Conservation (phyloP, 2,113 vertebrate genomes). For the Nothobranchius furzeri region DNA sequence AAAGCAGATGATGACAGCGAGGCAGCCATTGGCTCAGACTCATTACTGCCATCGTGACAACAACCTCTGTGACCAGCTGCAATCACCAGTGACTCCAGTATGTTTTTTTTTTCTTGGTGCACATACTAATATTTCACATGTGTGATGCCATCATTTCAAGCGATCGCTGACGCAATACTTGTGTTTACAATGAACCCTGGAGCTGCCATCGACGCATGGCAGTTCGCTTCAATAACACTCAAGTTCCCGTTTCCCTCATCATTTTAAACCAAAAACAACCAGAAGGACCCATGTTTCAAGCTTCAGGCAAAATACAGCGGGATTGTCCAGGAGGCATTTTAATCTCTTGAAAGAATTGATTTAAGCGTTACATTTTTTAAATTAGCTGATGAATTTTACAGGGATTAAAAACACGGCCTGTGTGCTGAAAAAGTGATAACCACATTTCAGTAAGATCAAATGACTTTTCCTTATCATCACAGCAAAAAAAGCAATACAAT, state of each 20-base stretch:
- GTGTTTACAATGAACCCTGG: constrained; percentile 66
- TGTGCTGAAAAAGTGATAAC: constrained; percentile 29
- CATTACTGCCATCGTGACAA: constrained; percentile 55
- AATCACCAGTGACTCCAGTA: constrained; percentile 39
- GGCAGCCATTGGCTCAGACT: constrained; percentile 58
- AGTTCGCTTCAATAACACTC: constrained; percentile 42
- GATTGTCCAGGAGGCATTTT: constrained; percentile 35
- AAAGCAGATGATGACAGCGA: constrained; percentile 49
- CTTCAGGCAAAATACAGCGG: constrained; percentile 24
- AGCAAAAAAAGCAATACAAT: constrained; percentile 1
- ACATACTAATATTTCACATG: constrained; percentile 59
- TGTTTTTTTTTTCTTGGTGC: constrained; percentile 33
- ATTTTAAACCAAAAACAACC: constrained; percentile 48
- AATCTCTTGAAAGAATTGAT: constrained; percentile 48
- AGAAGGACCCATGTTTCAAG: constrained; percentile 23
- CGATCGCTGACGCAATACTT: constrained; percentile 66
- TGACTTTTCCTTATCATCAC: constrained; percentile 5
- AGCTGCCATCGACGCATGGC: constrained; percentile 52
- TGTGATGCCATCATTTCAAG: constrained; percentile 70
- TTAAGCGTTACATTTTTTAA: constrained; percentile 41
- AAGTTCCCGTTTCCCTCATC: constrained; percentile 24
- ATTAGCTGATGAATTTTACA: constrained; percentile 43
- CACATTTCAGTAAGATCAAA: constrained; percentile 11
- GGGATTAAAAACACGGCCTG: constrained; percentile 5
- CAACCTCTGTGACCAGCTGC: constrained; percentile 47